Evolutionary conservation across 2,888 invertebrate species (phyloP), one percentile per base, ranked within the genome.

Genomic region (Tipula vernalis): DNA sequence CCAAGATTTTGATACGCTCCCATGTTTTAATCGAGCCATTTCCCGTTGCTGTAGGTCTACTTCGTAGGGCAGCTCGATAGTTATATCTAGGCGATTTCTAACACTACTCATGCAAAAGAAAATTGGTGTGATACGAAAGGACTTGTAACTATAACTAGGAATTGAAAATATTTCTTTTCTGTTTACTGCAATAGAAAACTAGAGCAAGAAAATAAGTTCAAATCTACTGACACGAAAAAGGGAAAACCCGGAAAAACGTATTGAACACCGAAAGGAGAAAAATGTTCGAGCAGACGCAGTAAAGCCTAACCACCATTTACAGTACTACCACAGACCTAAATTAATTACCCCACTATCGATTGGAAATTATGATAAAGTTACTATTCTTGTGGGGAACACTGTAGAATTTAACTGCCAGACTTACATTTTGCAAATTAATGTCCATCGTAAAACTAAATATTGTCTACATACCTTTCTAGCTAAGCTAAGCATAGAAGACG

Each of bases 401-500:
- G 71, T 71, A 71, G 28, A 18, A 57, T 51, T 12, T 57, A 57
- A 57, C 15, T 39, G 39, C 6, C 39, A 6, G 0, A 15, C 2
- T 57, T 4, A 15, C 6, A 1, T 44, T 12, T 44, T 44, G 28
- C 28, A 28, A 28, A 28, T 28, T 28, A 28, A 28, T 28, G 2
- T 28, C 28, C 28, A 28, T 28, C 15, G 15, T 15, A 57, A 57
- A 57, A 57, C 51, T n/a, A 57, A 57, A n/a, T 28, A 28, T 10
- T 12, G 71, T 3, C 42, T 12, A 36, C 86, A 87, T 87, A 87
- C 87, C 86, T 87, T 87, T 36, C 83, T 87, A 85, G 87, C 87
- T 39, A 87, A 87, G 85, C 86, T 86, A 12, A 87, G 83, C 87
- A 87, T 87, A 36, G 87, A 86, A n/a, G 87, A 86, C 8, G 85